Percentiles rank a stretch among this genome's conserved stretches.
Conservation (phyloP, 2,888 invertebrate species). For the Emmelina monodactyla region DNA sequence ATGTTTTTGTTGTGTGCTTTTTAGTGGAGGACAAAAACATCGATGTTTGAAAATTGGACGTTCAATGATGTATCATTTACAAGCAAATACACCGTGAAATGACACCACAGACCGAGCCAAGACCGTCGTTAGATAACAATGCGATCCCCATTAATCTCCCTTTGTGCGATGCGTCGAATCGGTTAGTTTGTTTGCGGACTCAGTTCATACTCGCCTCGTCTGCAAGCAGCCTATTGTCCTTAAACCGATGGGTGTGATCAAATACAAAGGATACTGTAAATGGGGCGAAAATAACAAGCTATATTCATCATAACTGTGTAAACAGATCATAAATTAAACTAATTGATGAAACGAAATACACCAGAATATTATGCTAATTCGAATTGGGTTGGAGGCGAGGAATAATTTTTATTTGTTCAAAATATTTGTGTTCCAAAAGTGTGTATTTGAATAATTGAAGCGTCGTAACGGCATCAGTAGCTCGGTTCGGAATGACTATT, state of each 20-base stretch:
- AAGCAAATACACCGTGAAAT: conserved; percentile 58
- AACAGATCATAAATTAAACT: conserved; percentile 48
- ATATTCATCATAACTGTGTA: conserved; percentile 44
- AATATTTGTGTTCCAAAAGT: not conserved
- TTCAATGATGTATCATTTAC: conserved; percentile 45
- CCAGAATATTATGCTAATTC: conserved; percentile 1
- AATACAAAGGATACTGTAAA: conserved; percentile 46
- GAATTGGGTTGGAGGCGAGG: not conserved
- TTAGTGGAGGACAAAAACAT: too few species aligned
- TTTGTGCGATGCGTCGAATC: conserved; percentile 46
- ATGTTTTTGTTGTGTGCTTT: too few species aligned
- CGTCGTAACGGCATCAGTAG: too few species aligned
- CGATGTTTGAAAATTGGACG: too few species aligned
- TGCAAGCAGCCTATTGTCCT: conserved; percentile 45
- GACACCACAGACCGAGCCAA: conserved; percentile 56
- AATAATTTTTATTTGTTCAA: conserved; percentile 4
- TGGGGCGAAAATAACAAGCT: conserved; percentile 46
- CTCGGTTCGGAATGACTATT: too few species aligned
- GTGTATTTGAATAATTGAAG: too few species aligned
- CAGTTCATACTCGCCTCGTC: conserved; percentile 35
- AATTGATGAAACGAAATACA: conserved; percentile 1
- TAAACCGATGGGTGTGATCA: conserved; percentile 56
- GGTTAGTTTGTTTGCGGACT: conserved; percentile 54
- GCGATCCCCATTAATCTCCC: conserved; percentile 57
- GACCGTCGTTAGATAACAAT: conserved; percentile 56